phyloP scores from a whole-genome alignment of 2,888 invertebrate species.

The Yponomeuta cagnagella region DNA sequence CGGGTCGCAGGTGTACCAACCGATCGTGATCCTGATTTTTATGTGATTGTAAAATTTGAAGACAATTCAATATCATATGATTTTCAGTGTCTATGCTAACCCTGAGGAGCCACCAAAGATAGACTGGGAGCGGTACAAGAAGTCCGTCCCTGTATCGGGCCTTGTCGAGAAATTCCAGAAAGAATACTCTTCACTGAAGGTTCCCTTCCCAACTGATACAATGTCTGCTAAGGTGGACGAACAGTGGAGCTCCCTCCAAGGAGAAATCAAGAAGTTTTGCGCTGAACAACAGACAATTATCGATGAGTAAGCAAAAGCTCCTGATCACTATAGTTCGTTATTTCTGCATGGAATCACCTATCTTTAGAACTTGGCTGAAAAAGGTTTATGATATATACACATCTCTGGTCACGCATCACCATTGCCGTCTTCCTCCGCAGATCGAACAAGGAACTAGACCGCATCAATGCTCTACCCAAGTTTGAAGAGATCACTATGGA shows the following conservation, averaged over 20 bases:
- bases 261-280: constrained; percentile 42
- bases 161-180: constrained; percentile 52
- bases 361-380: background rate
- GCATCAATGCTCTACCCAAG: constrained; percentile 46
- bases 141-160: constrained; percentile 40
- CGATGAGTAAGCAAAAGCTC: constrained; percentile 31
- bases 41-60: too few species aligned
- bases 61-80: background rate
- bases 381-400: too few species aligned
- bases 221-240: constrained; percentile 43
- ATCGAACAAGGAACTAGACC: constrained; percentile 40
- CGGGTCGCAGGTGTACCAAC: too few species aligned
- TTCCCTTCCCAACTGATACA: constrained; percentile 52
- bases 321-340: constrained; percentile 5
- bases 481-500: constrained; percentile 60
- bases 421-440: constrained; percentile 26
- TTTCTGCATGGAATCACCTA: background rate
- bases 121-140: constrained; percentile 53
- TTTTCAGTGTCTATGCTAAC: constrained; percentile 41
- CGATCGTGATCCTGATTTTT: too few species aligned
- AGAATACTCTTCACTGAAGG: constrained; percentile 37
- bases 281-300: constrained; percentile 40
- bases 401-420: too few species aligned
- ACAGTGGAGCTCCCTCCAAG: constrained; percentile 48
- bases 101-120: constrained; percentile 54